Conservation (phyloP, 2,797 vertebrate species). For the Tenualosa ilisha region DNA sequence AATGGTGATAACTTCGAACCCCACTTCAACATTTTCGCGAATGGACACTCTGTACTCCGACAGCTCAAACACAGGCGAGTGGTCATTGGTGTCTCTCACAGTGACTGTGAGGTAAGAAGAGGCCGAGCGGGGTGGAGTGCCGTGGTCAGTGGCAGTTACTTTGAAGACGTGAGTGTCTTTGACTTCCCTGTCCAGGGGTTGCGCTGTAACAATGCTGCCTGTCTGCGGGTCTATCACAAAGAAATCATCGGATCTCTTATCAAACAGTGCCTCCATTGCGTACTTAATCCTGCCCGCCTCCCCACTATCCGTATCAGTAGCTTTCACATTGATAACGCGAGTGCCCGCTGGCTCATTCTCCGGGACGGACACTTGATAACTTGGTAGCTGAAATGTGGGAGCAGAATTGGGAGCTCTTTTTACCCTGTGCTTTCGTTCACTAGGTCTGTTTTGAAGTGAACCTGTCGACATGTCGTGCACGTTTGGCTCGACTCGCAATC, state of each 20-base stretch:
- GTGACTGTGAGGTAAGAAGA: constrained; percentile 88
- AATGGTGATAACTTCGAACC: constrained; percentile 93
- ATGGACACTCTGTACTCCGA: constrained; percentile 86
- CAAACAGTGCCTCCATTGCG: constrained; percentile 89
- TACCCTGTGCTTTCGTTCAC: constrained; percentile 53
- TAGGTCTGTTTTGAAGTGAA: constrained; percentile 29
- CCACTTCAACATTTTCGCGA: constrained; percentile 91
- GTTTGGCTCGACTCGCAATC: constrained; percentile 51
- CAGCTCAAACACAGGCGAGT: constrained; percentile 90
- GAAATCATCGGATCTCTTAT: constrained; percentile 87
- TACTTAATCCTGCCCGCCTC: constrained; percentile 89
- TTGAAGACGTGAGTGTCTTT: constrained; percentile 94
- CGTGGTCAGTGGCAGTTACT: constrained; percentile 85
- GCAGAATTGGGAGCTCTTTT: constrained; percentile 75
- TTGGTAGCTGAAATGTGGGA: constrained; percentile 90
- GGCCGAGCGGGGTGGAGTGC: constrained; percentile 78
- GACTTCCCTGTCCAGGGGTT: constrained; percentile 88
- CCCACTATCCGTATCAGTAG: constrained; percentile 89
- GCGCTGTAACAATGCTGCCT: constrained; percentile 82
- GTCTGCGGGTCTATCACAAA: constrained; percentile 84
- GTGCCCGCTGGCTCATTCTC: constrained; percentile 91
- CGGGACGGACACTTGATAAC: constrained; percentile 90
- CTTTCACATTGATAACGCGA: constrained; percentile 85
- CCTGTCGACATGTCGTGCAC: constrained; percentile 36
- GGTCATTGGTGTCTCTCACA: constrained; percentile 94